A percentile compares a stretch with the other conserved stretches of the same genome.
phyloP scores from a whole-genome alignment of 1,140 invertebrate genomes.

The Hyles vespertilio region DNA sequence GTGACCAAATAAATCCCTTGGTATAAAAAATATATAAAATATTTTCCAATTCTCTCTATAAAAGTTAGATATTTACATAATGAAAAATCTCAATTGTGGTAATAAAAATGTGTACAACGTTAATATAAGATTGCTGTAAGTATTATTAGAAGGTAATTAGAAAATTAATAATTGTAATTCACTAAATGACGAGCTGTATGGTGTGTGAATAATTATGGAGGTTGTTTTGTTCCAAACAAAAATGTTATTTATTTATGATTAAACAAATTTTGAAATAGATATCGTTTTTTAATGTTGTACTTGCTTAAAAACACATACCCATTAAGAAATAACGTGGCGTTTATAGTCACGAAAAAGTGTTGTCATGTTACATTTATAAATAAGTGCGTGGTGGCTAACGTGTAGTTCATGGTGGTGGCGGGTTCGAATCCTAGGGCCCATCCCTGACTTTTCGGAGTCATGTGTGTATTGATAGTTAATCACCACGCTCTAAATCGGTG shows the following conservation, averaged over 20 bases:
- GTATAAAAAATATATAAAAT: no score
- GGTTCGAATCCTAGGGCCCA: no score
- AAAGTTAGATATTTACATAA: slow-evolving; percentile 63
- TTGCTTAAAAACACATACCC: no score
- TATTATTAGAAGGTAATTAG: slow-evolving; percentile 74
- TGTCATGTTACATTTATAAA: no score
- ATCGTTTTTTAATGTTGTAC: slow-evolving; percentile 11
- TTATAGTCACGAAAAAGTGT: no score
- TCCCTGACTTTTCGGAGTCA: no score
- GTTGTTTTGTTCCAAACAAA: slow-evolving; percentile 75
- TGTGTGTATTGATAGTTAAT: no score
- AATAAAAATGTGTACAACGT: slow-evolving; percentile 70
- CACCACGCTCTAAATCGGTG: no score
- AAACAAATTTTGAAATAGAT: slow-evolving; percentile 70
- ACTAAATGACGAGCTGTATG: slow-evolving; percentile 68
- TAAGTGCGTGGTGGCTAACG: no score
- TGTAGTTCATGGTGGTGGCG: no score
- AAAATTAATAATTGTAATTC: slow-evolving; percentile 70
- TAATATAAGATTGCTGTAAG: slow-evolving; percentile 72
- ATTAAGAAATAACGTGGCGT: no score
- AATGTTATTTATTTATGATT: slow-evolving; percentile 76
- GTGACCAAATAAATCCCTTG: slow-evolving; percentile 36
- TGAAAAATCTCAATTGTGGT: slow-evolving; percentile 73
- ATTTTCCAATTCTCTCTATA: slow-evolving; percentile 60
- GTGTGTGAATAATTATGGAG: slow-evolving; percentile 71